Evolutionary conservation across 1,140 invertebrate species (phyloP), one percentile per base, ranked within the genome.

Genomic region (Ganaspis sp.): DNA sequence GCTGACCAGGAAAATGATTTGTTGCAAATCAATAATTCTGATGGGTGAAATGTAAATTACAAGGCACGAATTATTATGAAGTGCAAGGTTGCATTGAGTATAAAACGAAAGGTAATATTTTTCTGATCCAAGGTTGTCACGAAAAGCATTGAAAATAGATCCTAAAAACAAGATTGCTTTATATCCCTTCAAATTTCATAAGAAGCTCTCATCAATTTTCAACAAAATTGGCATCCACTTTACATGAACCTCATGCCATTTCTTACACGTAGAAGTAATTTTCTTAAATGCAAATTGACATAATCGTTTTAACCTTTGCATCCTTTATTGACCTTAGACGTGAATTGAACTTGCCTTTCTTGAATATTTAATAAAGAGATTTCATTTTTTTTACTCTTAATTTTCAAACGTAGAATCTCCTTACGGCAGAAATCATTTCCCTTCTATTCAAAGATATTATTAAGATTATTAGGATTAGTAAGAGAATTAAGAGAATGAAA

Each of bases 81-180:
- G 58, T 64, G 58, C 58, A 64, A 64, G 58, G 58, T 64, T 64
- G 23, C 2, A 64, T 15, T 58, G 23, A 11, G 58, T 64, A 64
- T 64, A 64, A 64, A 26, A 64, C 6, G 21, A 8, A 64, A 64
- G 53, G 53, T 58, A 23, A 58, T n/a, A 64, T 29, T 64, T 64
- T 64, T 64, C 58, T 64, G 26, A 64, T 64, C 23, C 23, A 26
- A 64, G 58, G 11, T 15, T 64, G 23, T 29, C 58, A 64, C 58
- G 23, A 64, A 29, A 34, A 64, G 58, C 23, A 29, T 64, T 64
- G 58, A 64, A 64, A 64, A 34, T 64, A 64, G 58, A 64, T 29
- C n/a, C 58, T 64, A 29, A 64, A 64, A n/a, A 64, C 4, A n/a
- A 29, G 23, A 64, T 29, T 15, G 23, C 23, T 29, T n/a, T 15